Percentiles rank a stretch among this genome's conserved stretches.
Evolutionary conservation across 2,113 vertebrate genomes (phyloP).

Genomic region (Myiozetetes cayanensis): DNA sequence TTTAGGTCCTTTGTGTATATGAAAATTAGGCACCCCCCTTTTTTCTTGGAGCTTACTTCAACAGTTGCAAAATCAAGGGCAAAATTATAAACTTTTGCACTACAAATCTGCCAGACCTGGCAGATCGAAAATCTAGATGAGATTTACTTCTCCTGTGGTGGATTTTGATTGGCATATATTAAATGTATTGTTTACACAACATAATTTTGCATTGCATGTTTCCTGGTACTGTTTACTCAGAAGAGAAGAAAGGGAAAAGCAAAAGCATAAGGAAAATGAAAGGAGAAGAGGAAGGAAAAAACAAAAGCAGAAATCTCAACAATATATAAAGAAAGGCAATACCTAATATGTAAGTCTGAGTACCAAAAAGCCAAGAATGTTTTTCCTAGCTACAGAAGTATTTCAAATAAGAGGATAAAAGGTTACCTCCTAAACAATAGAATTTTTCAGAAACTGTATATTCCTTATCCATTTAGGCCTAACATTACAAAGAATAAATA

Average conservation of each 20-base stretch:
- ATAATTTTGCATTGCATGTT: background rate
- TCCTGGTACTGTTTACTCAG: background rate
- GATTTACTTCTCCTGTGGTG: background rate
- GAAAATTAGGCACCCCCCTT: background rate
- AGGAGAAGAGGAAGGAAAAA: background rate
- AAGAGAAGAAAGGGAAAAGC: background rate
- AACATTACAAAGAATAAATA: constrained; percentile 13
- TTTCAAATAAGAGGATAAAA: background rate
- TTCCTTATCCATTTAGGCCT: background rate
- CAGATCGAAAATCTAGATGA: background rate
- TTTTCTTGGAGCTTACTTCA: background rate
- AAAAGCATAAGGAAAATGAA: background rate
- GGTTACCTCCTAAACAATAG: background rate
- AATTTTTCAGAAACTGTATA: background rate
- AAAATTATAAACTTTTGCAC: background rate
- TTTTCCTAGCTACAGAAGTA: background rate
- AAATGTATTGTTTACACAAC: background rate
- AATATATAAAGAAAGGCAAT: background rate
- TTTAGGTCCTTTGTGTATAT: background rate
- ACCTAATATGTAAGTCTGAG: background rate
- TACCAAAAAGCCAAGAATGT: background rate
- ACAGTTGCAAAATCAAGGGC: background rate
- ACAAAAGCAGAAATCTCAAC: background rate
- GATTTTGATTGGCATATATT: background rate
- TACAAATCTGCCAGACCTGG: background rate